Evolutionary conservation across 2,113 vertebrate genomes (phyloP).

Genomic region (Apodemus sylvaticus): DNA sequence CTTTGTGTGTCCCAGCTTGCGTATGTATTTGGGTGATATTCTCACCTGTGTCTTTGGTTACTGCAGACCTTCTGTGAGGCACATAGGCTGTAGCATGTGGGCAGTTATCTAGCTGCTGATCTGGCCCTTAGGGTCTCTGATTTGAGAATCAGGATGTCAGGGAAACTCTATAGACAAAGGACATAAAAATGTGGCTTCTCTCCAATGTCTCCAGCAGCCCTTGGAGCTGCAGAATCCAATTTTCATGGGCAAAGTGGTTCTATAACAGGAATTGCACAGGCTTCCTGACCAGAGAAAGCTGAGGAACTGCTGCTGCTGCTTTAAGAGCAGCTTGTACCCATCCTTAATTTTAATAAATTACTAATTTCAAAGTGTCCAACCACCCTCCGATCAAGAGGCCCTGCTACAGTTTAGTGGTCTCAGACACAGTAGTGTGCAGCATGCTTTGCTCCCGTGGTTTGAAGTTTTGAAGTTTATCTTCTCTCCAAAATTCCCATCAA

Average conservation of each 20-base stretch:
- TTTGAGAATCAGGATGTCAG: no score
- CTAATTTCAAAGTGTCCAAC: not conserved
- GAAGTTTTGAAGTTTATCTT: not conserved
- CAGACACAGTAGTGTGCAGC: not conserved
- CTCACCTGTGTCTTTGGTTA: no score
- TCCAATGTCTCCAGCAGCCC: no score
- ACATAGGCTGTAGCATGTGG: no score
- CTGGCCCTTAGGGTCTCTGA: no score
- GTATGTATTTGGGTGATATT: no score
- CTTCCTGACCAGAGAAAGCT: not conserved
- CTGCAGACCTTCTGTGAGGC: no score
- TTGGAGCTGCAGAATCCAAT: not conserved
- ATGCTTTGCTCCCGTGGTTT: not conserved
- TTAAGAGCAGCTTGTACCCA: not conserved
- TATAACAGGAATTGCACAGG: no score
- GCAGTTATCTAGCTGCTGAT: no score
- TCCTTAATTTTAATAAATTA: not conserved
- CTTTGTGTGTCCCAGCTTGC: no score
- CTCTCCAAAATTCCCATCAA: not conserved
- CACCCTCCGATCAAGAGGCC: not conserved
- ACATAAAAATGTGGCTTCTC: no score
- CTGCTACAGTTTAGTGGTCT: not conserved
- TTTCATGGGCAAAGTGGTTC: not conserved
- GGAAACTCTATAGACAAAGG: no score
- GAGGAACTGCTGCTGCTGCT: not conserved